Evolutionary conservation across 2,113 vertebrate species (phyloP), one percentile per base, ranked within the genome.

Genomic region (Ammodytes marinus): DNA sequence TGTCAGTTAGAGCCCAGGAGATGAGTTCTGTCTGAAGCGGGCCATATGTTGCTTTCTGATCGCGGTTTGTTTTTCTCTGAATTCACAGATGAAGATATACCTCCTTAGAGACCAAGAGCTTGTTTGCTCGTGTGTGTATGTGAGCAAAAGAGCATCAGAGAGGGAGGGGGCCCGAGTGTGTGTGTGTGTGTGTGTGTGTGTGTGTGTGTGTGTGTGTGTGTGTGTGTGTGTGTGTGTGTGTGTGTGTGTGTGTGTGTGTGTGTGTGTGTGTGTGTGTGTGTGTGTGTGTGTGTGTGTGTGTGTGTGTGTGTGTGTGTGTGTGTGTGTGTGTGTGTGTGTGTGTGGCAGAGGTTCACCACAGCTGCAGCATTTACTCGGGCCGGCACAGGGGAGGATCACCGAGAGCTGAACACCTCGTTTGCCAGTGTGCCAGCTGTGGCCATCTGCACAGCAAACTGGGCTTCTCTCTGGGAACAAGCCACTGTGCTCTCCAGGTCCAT

Each of bases 41-140:
- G 72, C 88, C 92, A 91, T 93, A 92, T 91, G 90, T 64, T 81
- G 67, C 79, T 74, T 77, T 87, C 76, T 79, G 75, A 90, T 61
- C 78, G 70, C 66, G 11, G 17, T 85, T 90, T 91, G 85, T 89
- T 90, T 91, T 84, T 69, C 87, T 60, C 77, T 58, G 66, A 74
- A 79, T 86, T 84, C 61, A 69, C 86, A 82, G 59, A 88, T 85
- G 81, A 89, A 88, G 70, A 73, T 85, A 42, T 82, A 3, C 3
- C 4, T 90, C 91, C 82, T 79, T 17, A 12, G 80, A 79, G 91
- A 61, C 64, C 4, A 0, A 17, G 46, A 73, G 68, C 35, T 61
- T 74, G 80, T 82, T 68, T 75, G 64, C 68, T 27, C 74, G 55
- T 45, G 27, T 61, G 57, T 65, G 15, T 55, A 52, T 71, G 14